Conservation (phyloP, 2,797 vertebrate genomes). For the Mormyrus hasselquistii region DNA sequence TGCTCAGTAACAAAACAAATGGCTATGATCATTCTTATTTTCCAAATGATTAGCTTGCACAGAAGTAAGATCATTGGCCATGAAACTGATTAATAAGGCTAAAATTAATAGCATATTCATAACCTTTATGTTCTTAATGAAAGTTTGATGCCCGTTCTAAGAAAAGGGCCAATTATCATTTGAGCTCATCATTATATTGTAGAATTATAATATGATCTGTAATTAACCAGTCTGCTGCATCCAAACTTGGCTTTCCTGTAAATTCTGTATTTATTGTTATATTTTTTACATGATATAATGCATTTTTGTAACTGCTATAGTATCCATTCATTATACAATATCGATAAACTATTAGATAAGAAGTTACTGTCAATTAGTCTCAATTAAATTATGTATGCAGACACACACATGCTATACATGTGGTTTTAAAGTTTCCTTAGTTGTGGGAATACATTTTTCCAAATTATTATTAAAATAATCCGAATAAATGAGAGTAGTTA, state of each 20-base stretch:
- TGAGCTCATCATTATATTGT: slow-evolving; percentile 22
- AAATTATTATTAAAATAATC: neutral
- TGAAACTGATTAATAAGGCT: slow-evolving; percentile 57
- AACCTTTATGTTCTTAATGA: slow-evolving; percentile 1
- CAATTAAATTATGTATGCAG: neutral
- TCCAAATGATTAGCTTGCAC: slow-evolving; percentile 60
- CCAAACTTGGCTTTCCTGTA: slow-evolving; percentile 14
- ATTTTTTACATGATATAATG: neutral
- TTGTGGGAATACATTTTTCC: neutral
- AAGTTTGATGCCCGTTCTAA: slow-evolving; percentile 39
- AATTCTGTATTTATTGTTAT: slow-evolving; percentile 11
- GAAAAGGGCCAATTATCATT: slow-evolving; percentile 25
- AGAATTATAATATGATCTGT: neutral
- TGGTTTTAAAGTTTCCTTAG: neutral
- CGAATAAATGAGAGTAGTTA: neutral
- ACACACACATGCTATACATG: neutral
- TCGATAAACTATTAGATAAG: neutral
- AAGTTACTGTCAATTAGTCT: neutral
- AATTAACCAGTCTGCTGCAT: slow-evolving; percentile 18
- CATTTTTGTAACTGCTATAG: neutral
- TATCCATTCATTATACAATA: neutral
- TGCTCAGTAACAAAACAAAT: slow-evolving; percentile 61
- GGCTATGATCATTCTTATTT: slow-evolving; percentile 55
- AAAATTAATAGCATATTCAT: slow-evolving; percentile 34
- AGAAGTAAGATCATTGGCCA: slow-evolving; percentile 59